Evolutionary conservation across 2,113 vertebrate genomes (phyloP).

Genomic region (Alexandromys fortis): DNA sequence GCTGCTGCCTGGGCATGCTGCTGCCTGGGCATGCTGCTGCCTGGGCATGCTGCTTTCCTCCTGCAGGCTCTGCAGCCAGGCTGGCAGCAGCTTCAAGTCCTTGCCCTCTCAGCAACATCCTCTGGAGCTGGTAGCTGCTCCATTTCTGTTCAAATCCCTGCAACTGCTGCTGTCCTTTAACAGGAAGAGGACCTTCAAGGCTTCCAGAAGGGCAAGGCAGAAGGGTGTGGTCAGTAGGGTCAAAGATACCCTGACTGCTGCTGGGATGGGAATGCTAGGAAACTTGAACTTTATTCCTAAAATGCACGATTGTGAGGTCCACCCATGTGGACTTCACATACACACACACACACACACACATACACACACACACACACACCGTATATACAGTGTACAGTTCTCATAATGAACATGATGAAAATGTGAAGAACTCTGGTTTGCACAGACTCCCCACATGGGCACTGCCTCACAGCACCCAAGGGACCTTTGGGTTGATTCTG

Average conservation of each 20-base stretch:
- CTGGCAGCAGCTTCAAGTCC: not conserved
- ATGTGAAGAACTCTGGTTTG: no score
- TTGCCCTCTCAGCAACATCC: not conserved
- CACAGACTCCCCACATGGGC: fast-evolving
- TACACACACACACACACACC: not conserved
- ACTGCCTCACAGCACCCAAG: fast-evolving
- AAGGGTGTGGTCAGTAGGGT: not conserved
- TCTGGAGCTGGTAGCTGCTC: not conserved
- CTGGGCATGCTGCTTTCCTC: no score
- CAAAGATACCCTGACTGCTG: no score
- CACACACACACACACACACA: no score
- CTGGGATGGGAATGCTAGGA: not conserved
- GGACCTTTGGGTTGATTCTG: not conserved
- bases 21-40: no score
- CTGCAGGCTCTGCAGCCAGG: no score
- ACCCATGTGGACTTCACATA: no score
- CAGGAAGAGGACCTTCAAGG: not conserved
- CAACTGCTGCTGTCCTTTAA: not conserved
- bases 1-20: no score
- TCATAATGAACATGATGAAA: fast-evolving
- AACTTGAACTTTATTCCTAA: not conserved
- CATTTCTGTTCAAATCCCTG: not conserved
- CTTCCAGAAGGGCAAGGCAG: not conserved
- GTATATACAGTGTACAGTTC: not conserved
- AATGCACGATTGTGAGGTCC: not conserved